Evolutionary conservation across 2,113 vertebrate species (phyloP).

Genomic region (Phoenicopterus ruber): DNA sequence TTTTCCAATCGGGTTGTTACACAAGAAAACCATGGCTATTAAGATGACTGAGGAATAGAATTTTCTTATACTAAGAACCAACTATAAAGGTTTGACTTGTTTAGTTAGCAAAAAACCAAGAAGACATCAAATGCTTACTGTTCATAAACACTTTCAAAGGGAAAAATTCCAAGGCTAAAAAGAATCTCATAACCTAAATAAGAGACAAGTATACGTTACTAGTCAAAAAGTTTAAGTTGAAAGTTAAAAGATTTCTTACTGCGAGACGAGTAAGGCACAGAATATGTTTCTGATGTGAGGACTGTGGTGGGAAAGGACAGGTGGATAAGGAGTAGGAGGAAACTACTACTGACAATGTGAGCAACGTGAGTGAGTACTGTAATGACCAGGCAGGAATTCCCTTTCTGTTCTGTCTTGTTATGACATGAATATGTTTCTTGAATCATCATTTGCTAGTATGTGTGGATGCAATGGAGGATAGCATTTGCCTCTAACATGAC

Average conservation of each 20-base stretch:
- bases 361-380: background rate
- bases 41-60: background rate
- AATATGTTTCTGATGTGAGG: background rate
- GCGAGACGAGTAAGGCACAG: background rate
- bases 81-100: background rate
- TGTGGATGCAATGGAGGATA: background rate
- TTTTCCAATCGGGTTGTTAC: background rate
- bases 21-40: background rate
- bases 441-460: background rate
- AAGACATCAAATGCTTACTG: background rate
- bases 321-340: background rate
- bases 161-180: background rate
- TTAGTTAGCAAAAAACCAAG: background rate
- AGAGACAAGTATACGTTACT: accelerated
- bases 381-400: background rate
- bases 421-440: background rate
- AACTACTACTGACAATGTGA: background rate
- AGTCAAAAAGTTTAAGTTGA: background rate
- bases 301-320: background rate
- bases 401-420: background rate
- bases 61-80: background rate
- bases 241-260: background rate
- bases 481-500: background rate
- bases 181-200: background rate
- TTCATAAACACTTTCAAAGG: background rate